Conservation (phyloP, 2,113 vertebrate species). For the Anarhynchus alexandrinus region DNA sequence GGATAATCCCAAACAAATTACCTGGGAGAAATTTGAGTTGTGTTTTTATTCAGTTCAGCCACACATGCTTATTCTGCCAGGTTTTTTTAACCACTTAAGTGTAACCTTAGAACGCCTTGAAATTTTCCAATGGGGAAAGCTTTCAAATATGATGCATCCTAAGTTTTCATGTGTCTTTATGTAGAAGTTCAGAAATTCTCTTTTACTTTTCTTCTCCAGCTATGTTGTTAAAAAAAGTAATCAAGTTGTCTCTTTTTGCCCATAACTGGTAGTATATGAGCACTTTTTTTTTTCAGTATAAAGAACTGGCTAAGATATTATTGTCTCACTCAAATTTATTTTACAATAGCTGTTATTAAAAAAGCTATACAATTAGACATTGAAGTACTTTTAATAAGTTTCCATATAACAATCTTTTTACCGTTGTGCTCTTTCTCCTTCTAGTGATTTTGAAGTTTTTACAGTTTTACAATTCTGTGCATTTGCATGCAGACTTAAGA, state of each 20-base stretch:
- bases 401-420: not conserved
- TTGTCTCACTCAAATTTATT: not conserved
- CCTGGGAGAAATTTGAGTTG: not conserved
- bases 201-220: not conserved
- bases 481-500: not conserved
- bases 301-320: not conserved
- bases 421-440: not conserved
- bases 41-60: not conserved
- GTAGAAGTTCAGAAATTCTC: not conserved
- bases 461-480: not conserved
- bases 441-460: not conserved
- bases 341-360: not conserved
- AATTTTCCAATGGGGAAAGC: not conserved
- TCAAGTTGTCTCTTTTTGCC: not conserved
- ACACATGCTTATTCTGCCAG: not conserved
- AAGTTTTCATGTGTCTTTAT: not conserved
- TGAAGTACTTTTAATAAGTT: constrained; percentile 10
- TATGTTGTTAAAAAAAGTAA: not conserved
- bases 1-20: not conserved
- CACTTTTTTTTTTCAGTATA: not conserved
- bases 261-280: not conserved
- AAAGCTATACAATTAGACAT: not conserved
- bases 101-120: not conserved
- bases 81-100: not conserved
- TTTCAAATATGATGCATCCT: not conserved